These are phyloP conservation scores for Arrhamphus sclerolepis DNA, from an alignment of 2,797 vertebrate species.

Conservation along the genomic window DNA sequence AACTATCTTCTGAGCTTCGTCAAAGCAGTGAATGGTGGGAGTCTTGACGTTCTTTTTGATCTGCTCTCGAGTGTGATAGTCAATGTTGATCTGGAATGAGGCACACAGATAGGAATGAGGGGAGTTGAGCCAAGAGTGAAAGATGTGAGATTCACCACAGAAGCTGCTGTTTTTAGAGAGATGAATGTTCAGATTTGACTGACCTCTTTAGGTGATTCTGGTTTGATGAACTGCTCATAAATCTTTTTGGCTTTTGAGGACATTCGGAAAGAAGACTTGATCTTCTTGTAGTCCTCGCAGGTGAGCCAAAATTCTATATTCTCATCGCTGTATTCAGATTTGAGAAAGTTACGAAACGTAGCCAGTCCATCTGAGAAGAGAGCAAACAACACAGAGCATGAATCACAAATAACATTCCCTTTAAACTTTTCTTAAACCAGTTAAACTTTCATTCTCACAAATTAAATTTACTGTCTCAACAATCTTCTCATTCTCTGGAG, in stretches of 20 bases:
- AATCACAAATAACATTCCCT: background rate
- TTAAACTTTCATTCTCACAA: slow-evolving; percentile 27
- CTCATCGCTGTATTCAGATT: slow-evolving; percentile 89
- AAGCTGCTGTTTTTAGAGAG: background rate
- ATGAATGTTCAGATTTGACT: background rate
- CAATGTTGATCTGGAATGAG: slow-evolving; percentile 88
- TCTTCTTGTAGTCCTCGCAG: slow-evolving; percentile 90
- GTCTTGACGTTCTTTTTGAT: slow-evolving; percentile 83
- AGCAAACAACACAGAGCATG: slow-evolving; percentile 11
- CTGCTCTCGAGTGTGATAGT: slow-evolving; percentile 83
- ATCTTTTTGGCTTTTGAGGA: slow-evolving; percentile 85
- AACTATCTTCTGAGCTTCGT: slow-evolving; percentile 88
- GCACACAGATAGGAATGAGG: slow-evolving; percentile 46
- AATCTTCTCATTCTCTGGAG: slow-evolving; percentile 20
- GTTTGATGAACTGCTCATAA: slow-evolving; percentile 86
- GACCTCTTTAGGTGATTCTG: slow-evolving; percentile 88
- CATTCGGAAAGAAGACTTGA: slow-evolving; percentile 81
- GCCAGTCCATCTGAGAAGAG: slow-evolving; percentile 80
- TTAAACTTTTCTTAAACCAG: slow-evolving; percentile 3
- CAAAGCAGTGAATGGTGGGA: slow-evolving; percentile 83
- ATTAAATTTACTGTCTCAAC: slow-evolving; percentile 29
- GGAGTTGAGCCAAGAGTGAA: slow-evolving; percentile 33
- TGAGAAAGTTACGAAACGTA: slow-evolving; percentile 87
- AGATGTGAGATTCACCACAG: slow-evolving; percentile 24
- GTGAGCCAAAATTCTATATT: slow-evolving; percentile 92